Evolutionary conservation across 2,113 vertebrate genomes (phyloP).

Genomic region (Calonectris borealis): DNA sequence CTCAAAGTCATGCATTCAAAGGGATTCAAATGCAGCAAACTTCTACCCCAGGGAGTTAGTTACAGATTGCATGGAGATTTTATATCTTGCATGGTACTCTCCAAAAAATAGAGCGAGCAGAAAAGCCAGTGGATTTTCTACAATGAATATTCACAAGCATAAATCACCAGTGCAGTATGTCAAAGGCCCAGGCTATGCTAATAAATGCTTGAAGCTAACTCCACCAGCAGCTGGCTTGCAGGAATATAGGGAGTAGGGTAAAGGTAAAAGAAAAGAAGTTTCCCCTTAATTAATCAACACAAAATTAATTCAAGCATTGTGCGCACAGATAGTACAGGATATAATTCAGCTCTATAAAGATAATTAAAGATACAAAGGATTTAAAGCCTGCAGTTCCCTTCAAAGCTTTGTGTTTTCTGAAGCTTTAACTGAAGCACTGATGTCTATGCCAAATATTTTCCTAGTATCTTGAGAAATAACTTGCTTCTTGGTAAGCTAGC

Average conservation of each 20-base stretch:
- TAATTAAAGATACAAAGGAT: background rate
- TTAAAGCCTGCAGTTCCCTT: background rate
- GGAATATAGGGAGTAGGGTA: background rate
- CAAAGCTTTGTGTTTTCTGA: background rate
- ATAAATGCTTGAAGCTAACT: slow-evolving; percentile 6
- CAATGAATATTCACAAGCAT: slow-evolving; percentile 57
- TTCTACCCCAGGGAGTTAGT: background rate
- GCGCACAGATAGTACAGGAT: background rate
- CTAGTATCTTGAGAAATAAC: background rate
- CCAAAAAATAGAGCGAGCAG: background rate
- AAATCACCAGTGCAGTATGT: slow-evolving; percentile 18
- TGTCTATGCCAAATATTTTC: background rate
- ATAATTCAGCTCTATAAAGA: background rate
- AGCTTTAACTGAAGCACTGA: background rate
- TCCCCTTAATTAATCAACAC: slow-evolving; percentile 13
- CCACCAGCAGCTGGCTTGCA: background rate
- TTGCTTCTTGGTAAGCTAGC: background rate
- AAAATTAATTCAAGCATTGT: slow-evolving; percentile 30
- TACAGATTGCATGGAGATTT: background rate
- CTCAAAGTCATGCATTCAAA: background rate
- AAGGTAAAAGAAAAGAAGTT: slow-evolving; percentile 8
- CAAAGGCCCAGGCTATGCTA: slow-evolving; percentile 15
- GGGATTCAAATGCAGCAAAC: background rate
- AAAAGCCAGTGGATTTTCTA: slow-evolving; percentile 47
- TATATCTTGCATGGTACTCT: background rate